A percentile compares a stretch with the other conserved stretches of the same genome.
phyloP scores from a whole-genome alignment of 2,113 vertebrate species.

The Pygathrix nemaeus region DNA sequence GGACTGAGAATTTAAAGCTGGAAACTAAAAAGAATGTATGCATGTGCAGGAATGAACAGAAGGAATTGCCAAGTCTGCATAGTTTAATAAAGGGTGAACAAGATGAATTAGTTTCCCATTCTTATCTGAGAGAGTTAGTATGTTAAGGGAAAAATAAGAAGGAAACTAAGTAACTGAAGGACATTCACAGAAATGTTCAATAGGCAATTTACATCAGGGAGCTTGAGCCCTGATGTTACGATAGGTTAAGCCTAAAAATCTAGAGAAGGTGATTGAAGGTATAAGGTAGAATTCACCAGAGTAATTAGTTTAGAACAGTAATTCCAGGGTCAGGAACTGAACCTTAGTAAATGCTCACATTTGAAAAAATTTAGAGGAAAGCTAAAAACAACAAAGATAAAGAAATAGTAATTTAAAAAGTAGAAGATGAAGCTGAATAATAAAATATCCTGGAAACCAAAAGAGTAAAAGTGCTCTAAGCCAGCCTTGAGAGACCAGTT shows the following conservation, averaged over 20 bases:
- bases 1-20: neutral
- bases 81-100: neutral
- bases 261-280: neutral
- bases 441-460: neutral
- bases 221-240: neutral
- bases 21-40: neutral
- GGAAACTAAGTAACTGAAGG: neutral
- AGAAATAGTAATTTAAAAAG: neutral
- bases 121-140: neutral
- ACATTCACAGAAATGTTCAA: neutral
- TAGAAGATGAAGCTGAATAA: neutral
- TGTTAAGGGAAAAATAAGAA: neutral
- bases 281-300: neutral
- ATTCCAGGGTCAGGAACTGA: neutral
- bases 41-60: neutral
- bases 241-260: neutral
- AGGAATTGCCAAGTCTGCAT: neutral
- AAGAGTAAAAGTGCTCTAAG: neutral
- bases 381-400: neutral
- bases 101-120: neutral
- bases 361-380: neutral
- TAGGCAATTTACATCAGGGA: neutral
- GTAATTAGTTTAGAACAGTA: slow-evolving; percentile 26
- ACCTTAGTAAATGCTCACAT: neutral
- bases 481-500: neutral